phyloP scores from a whole-genome alignment of 2,113 vertebrate genomes.

The Scolopax mira region DNA sequence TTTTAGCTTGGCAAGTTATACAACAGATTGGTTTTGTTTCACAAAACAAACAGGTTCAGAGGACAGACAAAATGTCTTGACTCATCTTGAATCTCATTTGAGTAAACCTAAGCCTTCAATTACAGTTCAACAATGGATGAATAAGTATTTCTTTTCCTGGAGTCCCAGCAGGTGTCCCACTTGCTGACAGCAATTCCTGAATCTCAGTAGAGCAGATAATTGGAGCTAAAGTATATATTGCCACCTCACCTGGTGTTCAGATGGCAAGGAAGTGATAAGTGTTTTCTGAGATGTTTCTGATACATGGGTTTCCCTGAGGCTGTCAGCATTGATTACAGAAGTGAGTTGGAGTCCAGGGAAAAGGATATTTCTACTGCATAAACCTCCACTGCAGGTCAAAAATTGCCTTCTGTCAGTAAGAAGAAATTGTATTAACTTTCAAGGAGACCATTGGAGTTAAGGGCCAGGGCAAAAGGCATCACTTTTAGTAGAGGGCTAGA shows the following conservation, averaged over 20 bases:
- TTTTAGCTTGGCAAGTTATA: background rate
- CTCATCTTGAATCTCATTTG: background rate
- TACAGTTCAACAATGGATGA: background rate
- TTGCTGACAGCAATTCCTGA: background rate
- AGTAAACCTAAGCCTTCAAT: background rate
- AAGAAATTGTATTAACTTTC: background rate
- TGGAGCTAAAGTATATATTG: background rate
- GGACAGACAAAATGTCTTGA: background rate
- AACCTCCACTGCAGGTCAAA: background rate
- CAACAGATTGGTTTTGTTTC: background rate
- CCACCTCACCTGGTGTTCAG: fast-evolving
- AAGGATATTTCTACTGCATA: background rate
- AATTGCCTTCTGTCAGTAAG: background rate
- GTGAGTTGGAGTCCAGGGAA: background rate
- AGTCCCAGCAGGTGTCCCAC: background rate
- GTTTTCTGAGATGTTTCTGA: conserved; percentile 16
- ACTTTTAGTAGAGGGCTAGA: background rate
- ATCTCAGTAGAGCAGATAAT: background rate
- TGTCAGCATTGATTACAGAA: background rate
- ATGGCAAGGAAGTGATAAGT: background rate
- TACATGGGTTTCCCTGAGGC: background rate
- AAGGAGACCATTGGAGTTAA: background rate
- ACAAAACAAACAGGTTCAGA: background rate
- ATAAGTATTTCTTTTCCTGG: background rate
- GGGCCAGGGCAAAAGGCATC: background rate